Evolutionary conservation across 2,797 vertebrate genomes (phyloP).

Genomic region (Coracias cyanogaster): DNA sequence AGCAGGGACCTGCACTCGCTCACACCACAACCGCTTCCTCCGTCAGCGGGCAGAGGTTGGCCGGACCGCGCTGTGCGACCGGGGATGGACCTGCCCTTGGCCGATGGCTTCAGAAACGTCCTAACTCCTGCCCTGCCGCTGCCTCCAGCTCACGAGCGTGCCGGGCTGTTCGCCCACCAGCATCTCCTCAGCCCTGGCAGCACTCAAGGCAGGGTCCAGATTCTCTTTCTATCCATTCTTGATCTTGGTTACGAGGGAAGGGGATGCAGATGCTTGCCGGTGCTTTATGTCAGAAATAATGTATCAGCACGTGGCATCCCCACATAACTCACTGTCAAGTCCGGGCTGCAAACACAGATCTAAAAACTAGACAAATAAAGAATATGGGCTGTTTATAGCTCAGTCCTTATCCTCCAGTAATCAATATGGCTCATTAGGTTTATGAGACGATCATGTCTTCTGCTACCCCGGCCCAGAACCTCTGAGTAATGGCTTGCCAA

Average conservation of each 20-base stretch:
- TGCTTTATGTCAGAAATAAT: background rate
- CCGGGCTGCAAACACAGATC: background rate
- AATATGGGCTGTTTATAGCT: background rate
- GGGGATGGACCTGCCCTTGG: no score
- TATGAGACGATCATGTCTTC: constrained; percentile 74
- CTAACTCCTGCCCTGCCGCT: accelerated
- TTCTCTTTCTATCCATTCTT: accelerated
- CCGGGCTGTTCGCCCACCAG: background rate
- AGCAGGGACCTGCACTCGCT: background rate
- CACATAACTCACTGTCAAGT: background rate
- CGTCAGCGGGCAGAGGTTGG: background rate
- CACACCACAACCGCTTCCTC: background rate
- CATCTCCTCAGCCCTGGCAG: accelerated
- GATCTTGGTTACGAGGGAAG: background rate
- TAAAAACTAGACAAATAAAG: background rate
- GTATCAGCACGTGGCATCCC: accelerated
- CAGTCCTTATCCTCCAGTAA: constrained; percentile 18
- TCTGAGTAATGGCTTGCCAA: constrained; percentile 67
- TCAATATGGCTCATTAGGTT: constrained; percentile 73
- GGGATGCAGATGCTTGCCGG: background rate
- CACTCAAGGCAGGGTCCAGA: background rate
- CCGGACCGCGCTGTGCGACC: accelerated
- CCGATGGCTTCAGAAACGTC: background rate
- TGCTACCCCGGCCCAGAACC: constrained; percentile 59
- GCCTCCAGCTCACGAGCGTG: accelerated